Evolutionary conservation across 2,888 invertebrate species (phyloP).

Genomic region (Hoplodrina blanda): DNA sequence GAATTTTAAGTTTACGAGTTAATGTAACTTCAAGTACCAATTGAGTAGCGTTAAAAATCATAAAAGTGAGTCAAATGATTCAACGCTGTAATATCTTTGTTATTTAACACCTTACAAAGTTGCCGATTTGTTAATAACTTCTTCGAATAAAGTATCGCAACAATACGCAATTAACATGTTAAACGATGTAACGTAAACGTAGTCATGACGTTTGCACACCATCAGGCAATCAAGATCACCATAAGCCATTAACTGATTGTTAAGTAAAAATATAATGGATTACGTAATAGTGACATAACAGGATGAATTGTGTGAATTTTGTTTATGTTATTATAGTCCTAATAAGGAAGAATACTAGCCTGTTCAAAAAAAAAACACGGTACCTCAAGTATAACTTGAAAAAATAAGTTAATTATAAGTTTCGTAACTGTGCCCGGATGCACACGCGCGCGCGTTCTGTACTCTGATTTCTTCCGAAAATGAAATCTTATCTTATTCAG

Average conservation of each 20-base stretch:
- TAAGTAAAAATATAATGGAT: constrained; percentile 34
- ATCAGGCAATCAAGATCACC: constrained; percentile 19
- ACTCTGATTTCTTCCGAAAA: too few relatives aligned
- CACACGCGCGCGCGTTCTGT: too few relatives aligned
- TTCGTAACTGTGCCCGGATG: too few relatives aligned
- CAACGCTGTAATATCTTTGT: constrained; percentile 32
- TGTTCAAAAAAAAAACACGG: too few relatives aligned
- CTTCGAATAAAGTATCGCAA: constrained; percentile 41
- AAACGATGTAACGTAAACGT: constrained; percentile 24
- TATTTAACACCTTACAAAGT: constrained; percentile 39
- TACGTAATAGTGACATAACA: constrained; percentile 33
- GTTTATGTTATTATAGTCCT: constrained; percentile 2
- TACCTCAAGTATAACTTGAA: too few relatives aligned
- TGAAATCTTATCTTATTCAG: too few relatives aligned
- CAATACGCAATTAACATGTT: constrained; percentile 45
- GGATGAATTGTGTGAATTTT: constrained; percentile 6
- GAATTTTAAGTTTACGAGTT: background rate
- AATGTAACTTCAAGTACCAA: background rate
- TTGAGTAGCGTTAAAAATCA: constrained; percentile 17
- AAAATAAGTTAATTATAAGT: too few relatives aligned
- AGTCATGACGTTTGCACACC: constrained; percentile 7
- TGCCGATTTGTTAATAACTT: constrained; percentile 40
- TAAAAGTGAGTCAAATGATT: constrained; percentile 38
- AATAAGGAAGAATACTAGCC: background rate
- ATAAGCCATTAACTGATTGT: constrained; percentile 21